Evolutionary conservation across 2,888 invertebrate genomes (phyloP).

Genomic region (Fragum fragum): DNA sequence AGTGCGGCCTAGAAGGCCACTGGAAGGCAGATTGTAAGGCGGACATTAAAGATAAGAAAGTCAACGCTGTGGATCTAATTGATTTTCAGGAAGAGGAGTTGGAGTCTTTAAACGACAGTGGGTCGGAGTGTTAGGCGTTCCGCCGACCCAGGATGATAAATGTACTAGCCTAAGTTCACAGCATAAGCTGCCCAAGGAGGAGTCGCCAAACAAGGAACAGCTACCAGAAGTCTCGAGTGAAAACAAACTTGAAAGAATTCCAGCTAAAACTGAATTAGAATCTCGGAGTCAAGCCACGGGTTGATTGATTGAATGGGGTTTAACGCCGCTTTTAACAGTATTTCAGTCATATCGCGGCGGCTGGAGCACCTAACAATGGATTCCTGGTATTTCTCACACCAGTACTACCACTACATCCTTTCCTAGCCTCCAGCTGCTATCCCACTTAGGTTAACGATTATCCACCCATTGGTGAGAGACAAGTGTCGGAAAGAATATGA

Average conservation of each 20-base stretch:
- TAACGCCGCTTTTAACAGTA: too few relatives aligned
- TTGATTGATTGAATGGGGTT: too few relatives aligned
- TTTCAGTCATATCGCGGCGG: too few relatives aligned
- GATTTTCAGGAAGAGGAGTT: not conserved
- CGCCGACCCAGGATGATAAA: slow-evolving; percentile 6
- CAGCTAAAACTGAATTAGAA: not conserved
- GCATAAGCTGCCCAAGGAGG: not conserved
- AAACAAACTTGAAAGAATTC: not conserved
- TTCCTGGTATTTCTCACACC: too few relatives aligned
- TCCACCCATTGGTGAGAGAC: too few relatives aligned
- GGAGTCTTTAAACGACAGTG: slow-evolving; percentile 18
- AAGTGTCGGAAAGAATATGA: too few relatives aligned
- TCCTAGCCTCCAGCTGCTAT: too few relatives aligned
- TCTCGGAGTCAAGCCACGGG: not conserved
- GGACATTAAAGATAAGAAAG: slow-evolving; percentile 12
- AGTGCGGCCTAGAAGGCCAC: slow-evolving; percentile 10
- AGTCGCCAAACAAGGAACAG: not conserved
- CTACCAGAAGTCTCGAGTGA: not conserved
- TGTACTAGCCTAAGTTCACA: slow-evolving; percentile 9
- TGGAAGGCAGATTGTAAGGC: slow-evolving; percentile 9
- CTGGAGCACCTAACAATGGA: too few relatives aligned
- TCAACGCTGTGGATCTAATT: not conserved
- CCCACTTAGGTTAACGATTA: too few relatives aligned
- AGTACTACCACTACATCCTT: too few relatives aligned
- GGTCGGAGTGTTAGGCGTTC: slow-evolving; percentile 18